Base-by-base conservation (phyloP, 2,888 invertebrate species). In the Trichopoda pennipes region DNA sequence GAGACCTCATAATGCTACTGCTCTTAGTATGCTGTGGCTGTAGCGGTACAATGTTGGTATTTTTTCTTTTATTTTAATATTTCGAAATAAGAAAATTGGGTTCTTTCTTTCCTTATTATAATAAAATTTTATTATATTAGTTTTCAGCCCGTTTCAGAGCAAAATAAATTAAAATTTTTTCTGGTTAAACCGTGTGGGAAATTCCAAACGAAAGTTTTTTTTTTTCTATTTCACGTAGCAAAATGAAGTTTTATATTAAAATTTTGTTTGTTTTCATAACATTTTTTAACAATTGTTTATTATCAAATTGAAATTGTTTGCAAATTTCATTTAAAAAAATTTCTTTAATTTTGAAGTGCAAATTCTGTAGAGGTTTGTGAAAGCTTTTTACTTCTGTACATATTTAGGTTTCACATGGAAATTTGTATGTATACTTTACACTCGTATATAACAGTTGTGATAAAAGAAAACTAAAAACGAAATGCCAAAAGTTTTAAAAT, bases 181-280 rank as follows among this genome's bases (percentile, higher is more conserved):
- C 58, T 58, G 21, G 47, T 47, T 64, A 64, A 72, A 72, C 44
- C 42, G 58, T 55, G 74, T 55, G 53, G 74, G 80, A 61, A 72
- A 70, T 64, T 66, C 51, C 23, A 47, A 47, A 21, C 16, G n/a
- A 75, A 75, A 77, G 47, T 69, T 77, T 49, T 38, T 47, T 66
- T 53, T 60, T 6, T 42, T 35, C 3, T 28, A 28, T 7, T 1
- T 14, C 28, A 51, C 19, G n/a, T 42, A 56, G 32, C 28, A 38
- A 51, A 55, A 38, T 14, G 23, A 42, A n/a, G 10, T 14, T 58
- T 55, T 69, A 44, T 44, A 53, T 68, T 61, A 66, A 74, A 74
- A 66, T 60, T 68, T 32, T 44, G 32, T 53, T 53, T 42, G 51
- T 74, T 68, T 51, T 9, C n/a, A 28, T 42, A 32, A 68, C 51